Base-by-base conservation (phyloP, 2,113 vertebrate genomes). In the Nansenia antarctica region DNA sequence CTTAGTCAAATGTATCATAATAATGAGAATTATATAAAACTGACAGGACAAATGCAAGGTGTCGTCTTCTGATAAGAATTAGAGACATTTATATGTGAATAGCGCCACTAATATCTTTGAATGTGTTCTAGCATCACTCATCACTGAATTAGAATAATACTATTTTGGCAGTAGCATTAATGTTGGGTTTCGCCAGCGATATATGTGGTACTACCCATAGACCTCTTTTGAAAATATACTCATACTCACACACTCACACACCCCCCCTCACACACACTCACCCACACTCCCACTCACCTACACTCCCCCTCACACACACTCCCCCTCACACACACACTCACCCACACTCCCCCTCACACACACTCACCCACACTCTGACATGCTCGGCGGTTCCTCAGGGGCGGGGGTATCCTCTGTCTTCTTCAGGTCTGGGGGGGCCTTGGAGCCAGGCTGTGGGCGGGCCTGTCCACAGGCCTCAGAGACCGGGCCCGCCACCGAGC, bases 311-410 rank as follows among this genome's bases (percentile, higher is more conserved):
- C 42, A 26, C 57, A 22, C 1, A 8, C 12, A 8, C 49, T 35
- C 65, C n/a, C 52, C 3, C 14, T 31, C 27, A 22, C 49, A 12
- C 2, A 3, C 9, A 3, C 39, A 54, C 30, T 8, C 62, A 53
- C 53, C 29, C 24, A 55, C 63, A 72, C 39, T 30, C 31, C 54
- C 65, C 39, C 37, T 47, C 77, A 59, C 70, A 42, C 81, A 69
- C 89, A 91, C 88, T 90, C 94, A 97, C 96, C 93, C 92, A 86
- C 95, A 96, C 74, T 95, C 93, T 52, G 93, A 78, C 87, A 92
- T 86, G 82, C 67, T 91, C 3, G 94, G 89, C 81, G 94, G 95
- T 77, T 96, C 94, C 22, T 94, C 91, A 2, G 92, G n/a, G n/a
- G n/a, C 92, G 34, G 94, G 93, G 72, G 74, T 77, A 73, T 79